A percentile compares a stretch with the other conserved stretches of the same genome.
phyloP scores from a whole-genome alignment of 2,113 vertebrate species.

The Suricata suricatta region DNA sequence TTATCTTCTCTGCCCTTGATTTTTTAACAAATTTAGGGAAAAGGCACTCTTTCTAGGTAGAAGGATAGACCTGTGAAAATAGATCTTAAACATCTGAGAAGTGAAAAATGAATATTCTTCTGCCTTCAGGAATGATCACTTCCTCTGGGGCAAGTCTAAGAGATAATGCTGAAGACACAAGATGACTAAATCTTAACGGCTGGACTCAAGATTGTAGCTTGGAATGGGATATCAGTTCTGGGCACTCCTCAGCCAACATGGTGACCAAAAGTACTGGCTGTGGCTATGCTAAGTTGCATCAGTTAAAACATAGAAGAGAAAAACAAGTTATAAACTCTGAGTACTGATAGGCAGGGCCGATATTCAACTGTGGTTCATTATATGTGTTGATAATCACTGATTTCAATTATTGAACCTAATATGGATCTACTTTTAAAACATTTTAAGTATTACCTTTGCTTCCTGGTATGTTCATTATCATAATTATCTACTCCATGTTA shows the following conservation, averaged over 20 bases:
- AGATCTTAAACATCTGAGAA: background rate
- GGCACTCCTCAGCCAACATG: background rate
- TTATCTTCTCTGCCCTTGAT: background rate
- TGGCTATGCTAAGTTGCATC: background rate
- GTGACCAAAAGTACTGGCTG: background rate
- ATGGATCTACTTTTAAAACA: background rate
- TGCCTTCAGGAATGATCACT: background rate
- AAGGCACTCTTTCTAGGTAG: background rate
- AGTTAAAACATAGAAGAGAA: background rate
- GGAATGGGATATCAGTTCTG: background rate
- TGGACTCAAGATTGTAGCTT: background rate
- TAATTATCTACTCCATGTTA: background rate
- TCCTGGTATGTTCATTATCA: background rate
- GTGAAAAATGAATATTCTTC: background rate
- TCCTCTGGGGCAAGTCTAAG: background rate
- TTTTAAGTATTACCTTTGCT: background rate
- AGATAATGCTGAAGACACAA: background rate
- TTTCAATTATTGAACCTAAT: background rate
- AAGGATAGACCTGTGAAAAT: background rate
- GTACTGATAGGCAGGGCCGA: background rate
- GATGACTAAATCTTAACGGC: accelerated
- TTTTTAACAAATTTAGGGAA: background rate
- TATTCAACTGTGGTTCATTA: background rate
- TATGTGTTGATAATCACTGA: background rate
- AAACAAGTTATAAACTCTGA: background rate